Base-by-base conservation (phyloP, 2,888 invertebrate genomes). In the Plebejus melissa region DNA sequence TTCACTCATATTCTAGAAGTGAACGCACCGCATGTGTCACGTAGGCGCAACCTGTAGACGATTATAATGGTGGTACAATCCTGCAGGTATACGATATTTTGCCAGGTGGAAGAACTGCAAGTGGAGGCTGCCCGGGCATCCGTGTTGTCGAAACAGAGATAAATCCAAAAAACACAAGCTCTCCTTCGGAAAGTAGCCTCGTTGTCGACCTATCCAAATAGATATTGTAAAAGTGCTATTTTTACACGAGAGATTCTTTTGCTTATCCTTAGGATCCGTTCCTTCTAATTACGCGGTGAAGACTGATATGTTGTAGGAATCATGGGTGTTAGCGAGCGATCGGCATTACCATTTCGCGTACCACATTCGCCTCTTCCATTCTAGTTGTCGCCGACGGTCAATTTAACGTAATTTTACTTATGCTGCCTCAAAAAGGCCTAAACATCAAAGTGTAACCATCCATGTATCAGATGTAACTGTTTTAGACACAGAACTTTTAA, bases 41-140 rank as follows among this genome's bases (percentile, higher is more conserved):
- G 84, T 89, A 88, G 86, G 88, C 87, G 89, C 88, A 86, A 88
- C 88, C 89, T 87, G 92, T 93, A 93, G 93, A 87, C 91, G 87
- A 93, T 91, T 92, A 93, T 93, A 93, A 93, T 92, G 83, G 84
- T 91, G 92, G 92, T 93, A 89, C 92, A 93, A 93, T 93, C 93
- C 94, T 93, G 93, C 95, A 95, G 95, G 95, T 96, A 96, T 94
- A 95, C 96, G 94, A 96, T 96, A 94, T 96, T 96, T 95, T 96
- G 96, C 95, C 96, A 96, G 95, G 96, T 96, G 96, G 96, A 96
- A 94, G 96, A 96, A 94, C 95, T 96, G 94, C 96, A 96, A 94
- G 95, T 96, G 92, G 96, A 96, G 94, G 96, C 95, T 91, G 95
- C 96, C 90, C 94, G 95, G 94, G 94, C 95, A 89, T 93, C 94